Percentiles rank a stretch among this genome's conserved stretches.
Evolutionary conservation across 2,888 invertebrate species (phyloP).

Genomic region (Aplocera efformata): DNA sequence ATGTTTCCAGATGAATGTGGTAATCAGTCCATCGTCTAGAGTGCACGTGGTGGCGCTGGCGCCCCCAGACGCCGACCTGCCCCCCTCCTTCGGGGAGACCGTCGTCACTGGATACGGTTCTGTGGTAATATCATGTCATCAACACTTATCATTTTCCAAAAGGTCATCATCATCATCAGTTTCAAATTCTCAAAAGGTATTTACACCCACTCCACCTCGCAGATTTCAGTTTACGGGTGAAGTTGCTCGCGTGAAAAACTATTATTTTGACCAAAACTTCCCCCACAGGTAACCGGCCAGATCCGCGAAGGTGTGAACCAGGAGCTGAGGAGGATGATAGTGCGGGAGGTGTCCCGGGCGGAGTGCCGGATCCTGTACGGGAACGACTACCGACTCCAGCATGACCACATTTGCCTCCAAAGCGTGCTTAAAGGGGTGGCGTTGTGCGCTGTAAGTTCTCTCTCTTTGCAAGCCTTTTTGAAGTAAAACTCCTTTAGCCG

Average conservation of each 20-base stretch:
- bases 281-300: constrained; percentile 57
- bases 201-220: no score
- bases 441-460: constrained; percentile 67
- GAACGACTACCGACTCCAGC: constrained; percentile 65
- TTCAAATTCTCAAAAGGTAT: no score
- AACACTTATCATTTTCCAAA: no score
- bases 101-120: constrained; percentile 71
- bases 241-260: no score
- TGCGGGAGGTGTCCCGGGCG: constrained; percentile 46
- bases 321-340: constrained; percentile 70
- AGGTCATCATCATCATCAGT: no score
- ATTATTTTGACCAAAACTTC: constrained; percentile 11
- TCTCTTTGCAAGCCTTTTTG: no score
- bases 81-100: constrained; percentile 57
- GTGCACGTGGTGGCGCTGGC: constrained; percentile 56
- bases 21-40: constrained; percentile 42
- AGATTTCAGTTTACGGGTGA: no score
- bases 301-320: constrained; percentile 70
- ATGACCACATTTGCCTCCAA: constrained; percentile 65
- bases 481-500: no score
- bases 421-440: constrained; percentile 63
- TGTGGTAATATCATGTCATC: constrained; percentile 49
- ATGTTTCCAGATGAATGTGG: constrained; percentile 51
- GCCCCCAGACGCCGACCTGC: constrained; percentile 43
- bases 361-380: constrained; percentile 61